These are phyloP conservation scores for Ptilonorhynchus violaceus DNA, from an alignment of 2,113 vertebrate species.

Conservation along the genomic window DNA sequence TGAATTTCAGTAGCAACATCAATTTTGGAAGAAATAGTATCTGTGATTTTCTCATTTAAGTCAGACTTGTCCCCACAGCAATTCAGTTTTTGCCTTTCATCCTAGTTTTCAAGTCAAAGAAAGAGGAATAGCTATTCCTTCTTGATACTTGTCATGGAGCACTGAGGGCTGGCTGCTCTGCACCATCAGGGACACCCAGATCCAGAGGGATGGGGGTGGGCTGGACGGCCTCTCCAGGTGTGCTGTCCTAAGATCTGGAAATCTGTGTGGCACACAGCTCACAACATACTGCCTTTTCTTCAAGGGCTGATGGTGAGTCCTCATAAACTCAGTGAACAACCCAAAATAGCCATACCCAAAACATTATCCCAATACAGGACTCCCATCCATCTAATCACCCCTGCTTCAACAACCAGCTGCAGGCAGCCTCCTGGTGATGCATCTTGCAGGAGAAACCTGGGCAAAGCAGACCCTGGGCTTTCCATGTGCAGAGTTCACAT, in stretches of 20 bases:
- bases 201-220: background rate
- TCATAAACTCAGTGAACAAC: background rate
- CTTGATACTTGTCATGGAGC: background rate
- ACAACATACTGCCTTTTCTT: background rate
- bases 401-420: background rate
- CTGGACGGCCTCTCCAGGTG: rapidly evolving
- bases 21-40: background rate
- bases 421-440: rapidly evolving
- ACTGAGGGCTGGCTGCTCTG: background rate
- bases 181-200: background rate
- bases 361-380: background rate
- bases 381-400: background rate
- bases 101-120: background rate
- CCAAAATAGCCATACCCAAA: background rate
- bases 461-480: rapidly evolving
- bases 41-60: background rate
- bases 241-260: background rate
- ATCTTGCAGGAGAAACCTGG: background rate
- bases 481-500: rapidly evolving
- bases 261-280: background rate
- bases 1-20: background rate
- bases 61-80: background rate
- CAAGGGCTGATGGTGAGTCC: background rate
- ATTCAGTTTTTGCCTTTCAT: background rate
- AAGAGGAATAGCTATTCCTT: background rate